Conservation (phyloP, 2,797 vertebrate species). For the Hemibagrus guttatus region DNA sequence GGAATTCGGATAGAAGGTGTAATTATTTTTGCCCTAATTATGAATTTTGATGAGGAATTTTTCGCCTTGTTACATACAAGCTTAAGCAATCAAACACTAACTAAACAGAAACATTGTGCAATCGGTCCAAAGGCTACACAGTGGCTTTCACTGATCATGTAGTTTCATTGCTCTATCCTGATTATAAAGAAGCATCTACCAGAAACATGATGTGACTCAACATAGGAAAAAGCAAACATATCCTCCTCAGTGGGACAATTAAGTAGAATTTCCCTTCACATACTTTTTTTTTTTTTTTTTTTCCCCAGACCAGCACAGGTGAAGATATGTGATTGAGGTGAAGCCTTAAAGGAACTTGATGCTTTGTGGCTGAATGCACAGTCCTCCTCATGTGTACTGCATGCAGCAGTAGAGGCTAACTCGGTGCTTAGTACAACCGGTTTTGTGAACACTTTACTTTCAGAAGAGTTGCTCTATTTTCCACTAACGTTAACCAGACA, state of each 20-base stretch:
- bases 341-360: conserved; percentile 47
- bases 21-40: not conserved
- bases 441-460: conserved; percentile 13
- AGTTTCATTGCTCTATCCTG: not conserved
- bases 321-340: conserved; percentile 3
- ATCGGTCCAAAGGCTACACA: not conserved
- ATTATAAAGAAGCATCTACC: not conserved
- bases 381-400: conserved; percentile 27
- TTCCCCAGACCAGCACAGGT: not conserved
- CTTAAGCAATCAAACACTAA: not conserved
- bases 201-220: not conserved
- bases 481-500: not conserved
- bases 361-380: conserved; percentile 34
- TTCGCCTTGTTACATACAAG: not conserved
- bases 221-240: not conserved
- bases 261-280: not conserved
- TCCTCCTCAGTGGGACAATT: not conserved
- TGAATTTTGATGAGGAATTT: not conserved
- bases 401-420: conserved; percentile 28
- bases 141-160: not conserved
- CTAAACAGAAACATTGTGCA: not conserved
- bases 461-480: not conserved
- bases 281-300: not conserved
- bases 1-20: not conserved
- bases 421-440: conserved; percentile 19